Conservation (phyloP, 2,113 vertebrate species). For the Mixornis gularis region DNA sequence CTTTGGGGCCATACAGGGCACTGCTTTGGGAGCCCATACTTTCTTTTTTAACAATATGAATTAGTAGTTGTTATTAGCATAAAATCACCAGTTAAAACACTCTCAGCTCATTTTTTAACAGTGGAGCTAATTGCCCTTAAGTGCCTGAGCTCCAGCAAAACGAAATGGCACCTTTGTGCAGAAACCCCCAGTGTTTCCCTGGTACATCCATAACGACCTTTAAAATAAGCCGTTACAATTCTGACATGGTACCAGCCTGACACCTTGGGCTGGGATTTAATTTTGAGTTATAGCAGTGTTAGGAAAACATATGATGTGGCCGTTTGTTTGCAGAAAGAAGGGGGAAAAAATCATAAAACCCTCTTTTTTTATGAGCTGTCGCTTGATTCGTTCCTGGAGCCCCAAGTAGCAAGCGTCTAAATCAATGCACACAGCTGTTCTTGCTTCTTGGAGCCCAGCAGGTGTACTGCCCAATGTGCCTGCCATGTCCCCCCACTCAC, state of each 20-base stretch:
- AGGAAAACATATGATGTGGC: slow-evolving; percentile 95
- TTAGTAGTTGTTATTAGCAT: slow-evolving; percentile 55
- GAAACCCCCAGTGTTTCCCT: slow-evolving; percentile 41
- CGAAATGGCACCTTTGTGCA: slow-evolving; percentile 63
- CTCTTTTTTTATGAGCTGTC: slow-evolving; percentile 93
- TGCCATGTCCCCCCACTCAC: slow-evolving; percentile 89
- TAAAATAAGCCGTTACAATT: slow-evolving; percentile 82
- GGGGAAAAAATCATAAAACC: slow-evolving; percentile 82
- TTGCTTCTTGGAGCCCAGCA: slow-evolving; percentile 89
- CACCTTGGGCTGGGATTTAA: slow-evolving; percentile 88
- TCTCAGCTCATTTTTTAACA: slow-evolving; percentile 66
- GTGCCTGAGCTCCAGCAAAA: slow-evolving; percentile 49
- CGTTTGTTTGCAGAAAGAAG: slow-evolving; percentile 90
- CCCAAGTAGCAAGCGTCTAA: slow-evolving; percentile 86
- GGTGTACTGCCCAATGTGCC: slow-evolving; percentile 87
- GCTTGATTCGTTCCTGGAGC: slow-evolving; percentile 95
- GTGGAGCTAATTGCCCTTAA: slow-evolving; percentile 68
- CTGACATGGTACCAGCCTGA: slow-evolving; percentile 85
- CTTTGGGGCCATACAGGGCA: background rate
- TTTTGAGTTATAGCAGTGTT: slow-evolving; percentile 85
- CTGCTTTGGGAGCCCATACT: background rate
- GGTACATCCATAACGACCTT: slow-evolving; percentile 66
- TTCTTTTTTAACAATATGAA: slow-evolving; percentile 56
- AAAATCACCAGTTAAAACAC: slow-evolving; percentile 67
- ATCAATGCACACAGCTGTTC: slow-evolving; percentile 97